These are phyloP conservation scores for Eurosta solidaginis DNA, from an alignment of 1,140 invertebrate species.

Conservation along the genomic window DNA sequence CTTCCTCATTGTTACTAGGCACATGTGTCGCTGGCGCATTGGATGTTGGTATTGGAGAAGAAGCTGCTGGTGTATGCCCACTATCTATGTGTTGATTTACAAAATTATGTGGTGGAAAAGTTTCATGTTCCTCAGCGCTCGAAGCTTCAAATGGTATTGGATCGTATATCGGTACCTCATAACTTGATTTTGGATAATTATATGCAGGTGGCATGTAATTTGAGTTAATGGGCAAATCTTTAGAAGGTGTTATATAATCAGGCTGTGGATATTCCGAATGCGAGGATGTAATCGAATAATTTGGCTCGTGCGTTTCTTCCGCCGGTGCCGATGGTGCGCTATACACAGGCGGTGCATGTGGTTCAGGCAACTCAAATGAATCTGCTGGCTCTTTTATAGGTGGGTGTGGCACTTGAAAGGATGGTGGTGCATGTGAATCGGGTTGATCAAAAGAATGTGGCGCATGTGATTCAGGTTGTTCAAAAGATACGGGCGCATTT, in stretches of 20 bases:
- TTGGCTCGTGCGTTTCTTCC: background rate
- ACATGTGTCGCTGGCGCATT: background rate
- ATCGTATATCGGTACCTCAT: conserved; percentile 57
- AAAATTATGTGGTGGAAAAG: conserved; percentile 44
- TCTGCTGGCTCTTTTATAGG: background rate
- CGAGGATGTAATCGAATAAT: background rate
- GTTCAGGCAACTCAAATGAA: background rate
- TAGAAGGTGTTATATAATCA: conserved; percentile 44
- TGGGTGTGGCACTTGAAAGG: background rate
- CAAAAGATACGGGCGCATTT: background rate
- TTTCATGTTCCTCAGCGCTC: conserved; percentile 48
- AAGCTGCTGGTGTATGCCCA: background rate
- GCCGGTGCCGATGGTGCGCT: background rate
- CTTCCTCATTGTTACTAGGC: background rate
- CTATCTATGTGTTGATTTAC: background rate
- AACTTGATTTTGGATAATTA: conserved; percentile 55
- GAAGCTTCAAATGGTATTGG: conserved; percentile 53
- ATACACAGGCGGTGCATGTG: conserved; percentile 30
- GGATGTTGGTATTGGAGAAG: background rate
- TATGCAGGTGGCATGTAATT: conserved; percentile 52
- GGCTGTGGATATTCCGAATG: background rate
- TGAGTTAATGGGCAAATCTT: conserved; percentile 48
- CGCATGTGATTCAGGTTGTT: background rate
- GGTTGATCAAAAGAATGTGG: background rate
- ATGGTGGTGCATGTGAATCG: background rate